Conservation (phyloP, 2,113 vertebrate genomes). For the Todiramphus saurophagus region DNA sequence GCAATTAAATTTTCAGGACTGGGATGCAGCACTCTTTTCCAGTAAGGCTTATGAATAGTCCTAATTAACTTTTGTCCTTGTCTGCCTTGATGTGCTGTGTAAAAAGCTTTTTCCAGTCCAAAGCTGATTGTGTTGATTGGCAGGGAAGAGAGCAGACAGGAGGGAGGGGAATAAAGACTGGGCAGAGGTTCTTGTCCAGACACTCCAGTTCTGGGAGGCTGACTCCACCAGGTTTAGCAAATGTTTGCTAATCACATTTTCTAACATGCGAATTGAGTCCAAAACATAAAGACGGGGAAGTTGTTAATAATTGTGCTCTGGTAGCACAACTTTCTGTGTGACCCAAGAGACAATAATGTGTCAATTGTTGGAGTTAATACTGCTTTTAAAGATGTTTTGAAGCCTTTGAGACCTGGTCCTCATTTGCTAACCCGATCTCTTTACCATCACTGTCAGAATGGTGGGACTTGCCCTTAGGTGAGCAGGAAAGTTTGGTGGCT, state of each 20-base stretch:
- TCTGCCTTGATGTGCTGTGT: slow-evolving; percentile 16
- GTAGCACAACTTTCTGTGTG: background rate
- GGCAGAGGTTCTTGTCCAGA: background rate
- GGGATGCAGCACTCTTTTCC: slow-evolving; percentile 23
- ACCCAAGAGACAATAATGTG: background rate
- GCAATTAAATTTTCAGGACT: slow-evolving; percentile 43
- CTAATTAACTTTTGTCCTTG: slow-evolving; percentile 55
- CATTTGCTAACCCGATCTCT: background rate
- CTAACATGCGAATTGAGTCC: background rate
- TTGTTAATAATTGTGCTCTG: background rate
- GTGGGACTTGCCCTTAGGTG: background rate
- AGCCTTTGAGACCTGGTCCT: background rate
- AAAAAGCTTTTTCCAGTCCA: background rate
- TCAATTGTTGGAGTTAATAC: background rate
- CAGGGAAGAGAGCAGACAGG: background rate
- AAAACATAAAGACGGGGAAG: background rate
- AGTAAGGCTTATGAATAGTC: slow-evolving; percentile 32
- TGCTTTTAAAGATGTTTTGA: background rate
- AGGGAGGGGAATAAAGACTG: background rate
- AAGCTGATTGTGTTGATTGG: background rate
- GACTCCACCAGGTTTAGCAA: background rate
- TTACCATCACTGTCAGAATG: background rate
- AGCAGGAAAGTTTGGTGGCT: background rate
- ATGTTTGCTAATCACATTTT: background rate
- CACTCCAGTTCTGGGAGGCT: background rate